A percentile compares a stretch with the other conserved stretches of the same genome.
These are phyloP conservation scores for Harlomillsia oculata DNA, from an alignment of 1,140 invertebrate species.

Conservation along the genomic window DNA sequence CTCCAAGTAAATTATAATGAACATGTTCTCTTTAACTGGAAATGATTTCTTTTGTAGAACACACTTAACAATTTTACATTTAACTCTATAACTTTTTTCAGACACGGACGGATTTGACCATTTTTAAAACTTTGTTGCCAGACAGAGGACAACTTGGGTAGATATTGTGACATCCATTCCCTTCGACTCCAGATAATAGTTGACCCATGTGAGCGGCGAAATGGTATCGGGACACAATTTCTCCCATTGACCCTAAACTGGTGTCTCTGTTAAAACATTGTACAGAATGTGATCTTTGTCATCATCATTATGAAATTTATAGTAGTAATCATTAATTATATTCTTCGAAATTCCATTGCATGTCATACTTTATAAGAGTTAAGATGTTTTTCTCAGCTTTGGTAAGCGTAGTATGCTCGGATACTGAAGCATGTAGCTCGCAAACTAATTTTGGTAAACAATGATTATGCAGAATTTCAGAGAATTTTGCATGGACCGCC, in stretches of 20 bases:
- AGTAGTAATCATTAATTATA: not conserved
- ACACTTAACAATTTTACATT: too few relatives aligned
- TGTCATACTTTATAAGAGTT: constrained; percentile 55
- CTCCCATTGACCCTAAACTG: constrained; percentile 49
- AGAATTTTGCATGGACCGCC: constrained; percentile 18
- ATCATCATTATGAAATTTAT: not conserved
- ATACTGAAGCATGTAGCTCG: constrained; percentile 54
- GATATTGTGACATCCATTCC: constrained; percentile 60
- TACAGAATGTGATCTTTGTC: constrained; percentile 1
- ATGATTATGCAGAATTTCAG: constrained; percentile 28
- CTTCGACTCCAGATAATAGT: constrained; percentile 57
- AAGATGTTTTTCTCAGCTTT: constrained; percentile 60
- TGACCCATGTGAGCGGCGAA: constrained; percentile 75
- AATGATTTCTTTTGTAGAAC: not conserved
- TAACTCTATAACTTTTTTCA: too few relatives aligned
- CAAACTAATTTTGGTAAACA: constrained; percentile 68
- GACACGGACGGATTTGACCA: constrained; percentile 59
- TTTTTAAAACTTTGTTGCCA: constrained; percentile 52
- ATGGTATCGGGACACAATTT: constrained; percentile 62
- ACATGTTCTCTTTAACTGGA: not conserved
- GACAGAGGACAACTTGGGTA: constrained; percentile 59
- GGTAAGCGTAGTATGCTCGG: constrained; percentile 54
- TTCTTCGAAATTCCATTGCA: not conserved
- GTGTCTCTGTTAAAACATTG: constrained; percentile 46
- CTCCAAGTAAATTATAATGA: too few relatives aligned